These are phyloP conservation scores for Sarcophilus harrisii DNA, from an alignment of 2,797 vertebrate genomes.

Conservation along the genomic window DNA sequence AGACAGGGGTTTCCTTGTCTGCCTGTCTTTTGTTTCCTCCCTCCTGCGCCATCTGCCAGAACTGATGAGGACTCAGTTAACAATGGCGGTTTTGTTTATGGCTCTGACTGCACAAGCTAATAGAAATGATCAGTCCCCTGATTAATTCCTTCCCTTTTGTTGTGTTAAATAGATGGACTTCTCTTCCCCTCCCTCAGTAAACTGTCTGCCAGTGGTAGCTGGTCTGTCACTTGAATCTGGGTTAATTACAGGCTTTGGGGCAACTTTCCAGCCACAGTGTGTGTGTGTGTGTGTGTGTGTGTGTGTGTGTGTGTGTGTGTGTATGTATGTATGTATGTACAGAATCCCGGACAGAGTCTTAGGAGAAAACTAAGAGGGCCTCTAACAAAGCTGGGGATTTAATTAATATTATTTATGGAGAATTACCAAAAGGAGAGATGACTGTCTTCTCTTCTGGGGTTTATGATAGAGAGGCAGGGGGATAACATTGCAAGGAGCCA, in stretches of 20 bases:
- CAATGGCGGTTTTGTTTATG: slow-evolving; percentile 79
- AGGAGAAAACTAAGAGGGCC: not conserved
- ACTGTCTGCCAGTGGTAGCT: slow-evolving; percentile 73
- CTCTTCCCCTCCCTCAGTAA: slow-evolving; percentile 72
- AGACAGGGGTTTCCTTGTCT: slow-evolving; percentile 63
- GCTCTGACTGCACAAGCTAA: slow-evolving; percentile 76
- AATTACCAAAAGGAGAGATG: not conserved
- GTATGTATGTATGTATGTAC: not conserved
- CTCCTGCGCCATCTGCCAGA: slow-evolving; percentile 47
- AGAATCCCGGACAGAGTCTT: not conserved
- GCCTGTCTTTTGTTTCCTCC: slow-evolving; percentile 33
- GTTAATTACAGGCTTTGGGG: slow-evolving; percentile 81
- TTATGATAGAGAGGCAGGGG: not conserved
- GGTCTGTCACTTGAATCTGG: slow-evolving; percentile 76
- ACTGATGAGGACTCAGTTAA: slow-evolving; percentile 66
- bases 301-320: not conserved
- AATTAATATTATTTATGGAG: not conserved
- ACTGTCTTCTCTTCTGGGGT: not conserved
- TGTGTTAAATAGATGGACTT: slow-evolving; percentile 79
- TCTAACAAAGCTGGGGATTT: not conserved
- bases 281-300: not conserved
- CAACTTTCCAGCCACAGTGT: slow-evolving; percentile 71
- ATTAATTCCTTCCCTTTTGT: slow-evolving; percentile 82
- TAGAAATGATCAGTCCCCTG: slow-evolving; percentile 79
- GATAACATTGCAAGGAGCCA: not conserved